Conservation (phyloP, 2,888 invertebrate genomes). For the Oligia latruncula region DNA sequence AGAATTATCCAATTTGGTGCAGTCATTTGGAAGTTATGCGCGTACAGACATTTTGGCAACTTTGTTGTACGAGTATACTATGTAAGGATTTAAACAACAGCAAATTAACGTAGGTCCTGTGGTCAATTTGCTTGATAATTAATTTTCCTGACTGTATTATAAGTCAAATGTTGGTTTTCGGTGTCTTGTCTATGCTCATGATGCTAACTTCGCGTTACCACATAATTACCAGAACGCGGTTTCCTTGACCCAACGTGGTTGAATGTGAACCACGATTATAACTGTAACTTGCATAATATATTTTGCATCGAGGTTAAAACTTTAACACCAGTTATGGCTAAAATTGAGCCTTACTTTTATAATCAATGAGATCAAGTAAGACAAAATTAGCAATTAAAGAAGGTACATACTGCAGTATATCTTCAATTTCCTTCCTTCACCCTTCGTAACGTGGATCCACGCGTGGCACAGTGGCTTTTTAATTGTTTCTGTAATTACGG, state of each 20-base stretch:
- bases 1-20: no score
- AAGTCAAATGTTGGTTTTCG: background rate
- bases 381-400: background rate
- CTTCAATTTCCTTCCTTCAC: background rate
- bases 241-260: conserved; percentile 50
- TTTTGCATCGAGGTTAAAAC: conserved; percentile 11
- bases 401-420: background rate
- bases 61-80: no score
- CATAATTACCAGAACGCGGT: conserved; percentile 20
- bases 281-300: background rate
- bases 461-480: background rate
- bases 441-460: background rate
- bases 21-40: no score
- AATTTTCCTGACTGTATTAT: background rate
- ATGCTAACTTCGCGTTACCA: conserved; percentile 24
- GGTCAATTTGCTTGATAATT: background rate
- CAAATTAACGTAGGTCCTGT: background rate
- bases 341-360: background rate
- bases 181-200: background rate
- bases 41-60: no score
- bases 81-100: background rate
- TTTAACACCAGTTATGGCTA: background rate
- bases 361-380: background rate
- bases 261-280: conserved; percentile 22
- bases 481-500: background rate